Conservation (phyloP, 1,140 invertebrate species). For the Globodera rostochiensis region DNA sequence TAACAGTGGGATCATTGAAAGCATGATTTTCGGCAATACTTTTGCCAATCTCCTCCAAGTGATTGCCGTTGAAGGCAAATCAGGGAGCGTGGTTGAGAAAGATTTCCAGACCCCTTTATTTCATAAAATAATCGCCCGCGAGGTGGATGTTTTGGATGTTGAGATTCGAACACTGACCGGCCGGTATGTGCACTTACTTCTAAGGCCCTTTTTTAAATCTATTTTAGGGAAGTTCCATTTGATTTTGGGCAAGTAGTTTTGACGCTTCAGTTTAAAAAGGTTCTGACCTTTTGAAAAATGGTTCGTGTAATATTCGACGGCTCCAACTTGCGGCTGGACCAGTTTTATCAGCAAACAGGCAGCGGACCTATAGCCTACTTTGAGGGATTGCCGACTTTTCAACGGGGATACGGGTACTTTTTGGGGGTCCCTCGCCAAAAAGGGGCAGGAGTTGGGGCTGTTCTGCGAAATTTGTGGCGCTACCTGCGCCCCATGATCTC, state of each 20-base stretch:
- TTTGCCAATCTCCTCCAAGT: no score
- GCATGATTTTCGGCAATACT: no score
- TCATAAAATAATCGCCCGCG: no score
- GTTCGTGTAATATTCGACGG: slow-evolving; percentile 32
- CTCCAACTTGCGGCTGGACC: neutral
- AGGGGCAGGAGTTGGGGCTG: slow-evolving; percentile 9
- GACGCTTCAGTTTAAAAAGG: slow-evolving; percentile 1
- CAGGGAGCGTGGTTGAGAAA: neutral
- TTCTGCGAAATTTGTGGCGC: slow-evolving; percentile 16
- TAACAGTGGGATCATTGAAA: no score
- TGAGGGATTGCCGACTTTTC: neutral
- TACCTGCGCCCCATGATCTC: slow-evolving; percentile 5
- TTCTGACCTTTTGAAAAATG: slow-evolving; percentile 11
- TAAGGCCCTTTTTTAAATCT: neutral
- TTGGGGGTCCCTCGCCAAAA: no score
- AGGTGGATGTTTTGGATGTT: no score
- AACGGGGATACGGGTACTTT: slow-evolving; percentile 19
- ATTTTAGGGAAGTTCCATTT: neutral
- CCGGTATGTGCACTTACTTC: no score
- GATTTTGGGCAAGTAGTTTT: neutral
- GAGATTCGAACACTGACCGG: no score
- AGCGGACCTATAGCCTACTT: neutral
- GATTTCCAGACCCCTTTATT: no score
- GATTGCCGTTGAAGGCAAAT: neutral
- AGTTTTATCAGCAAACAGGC: slow-evolving; percentile 17